phyloP scores from a whole-genome alignment of 2,888 invertebrate genomes.

The Caenorhabditis japonica region DNA sequence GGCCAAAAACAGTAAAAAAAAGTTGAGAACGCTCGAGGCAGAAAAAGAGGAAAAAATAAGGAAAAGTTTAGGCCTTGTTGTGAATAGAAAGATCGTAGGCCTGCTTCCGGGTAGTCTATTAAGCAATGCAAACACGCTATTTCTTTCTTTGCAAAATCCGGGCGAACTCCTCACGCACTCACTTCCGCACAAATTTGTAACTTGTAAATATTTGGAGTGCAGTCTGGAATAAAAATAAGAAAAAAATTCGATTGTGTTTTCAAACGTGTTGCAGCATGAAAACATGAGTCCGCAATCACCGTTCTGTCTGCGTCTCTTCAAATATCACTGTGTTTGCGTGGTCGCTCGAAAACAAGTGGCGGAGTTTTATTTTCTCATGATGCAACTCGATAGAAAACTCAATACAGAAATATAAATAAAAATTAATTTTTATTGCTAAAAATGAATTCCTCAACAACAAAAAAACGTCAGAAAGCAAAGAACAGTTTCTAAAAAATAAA shows the following conservation, averaged over 20 bases:
- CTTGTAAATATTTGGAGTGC: no score
- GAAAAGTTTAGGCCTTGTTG: conserved; percentile 23
- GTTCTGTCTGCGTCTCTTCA: no score
- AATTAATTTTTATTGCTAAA: no score
- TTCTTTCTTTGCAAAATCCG: conserved; percentile 20
- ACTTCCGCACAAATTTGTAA: conserved; percentile 9
- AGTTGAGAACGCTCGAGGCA: background rate
- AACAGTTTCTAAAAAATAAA: background rate
- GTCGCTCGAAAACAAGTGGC: no score
- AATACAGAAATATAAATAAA: no score
- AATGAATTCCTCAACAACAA: no score
- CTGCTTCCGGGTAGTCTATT: conserved; percentile 49
- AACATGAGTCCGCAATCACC: no score
- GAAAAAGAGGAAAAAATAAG: conserved; percentile 7
- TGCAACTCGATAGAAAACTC: no score
- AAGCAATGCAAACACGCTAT: conserved; percentile 52
- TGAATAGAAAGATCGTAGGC: conserved; percentile 29
- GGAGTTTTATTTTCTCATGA: no score
- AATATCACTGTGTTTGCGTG: no score
- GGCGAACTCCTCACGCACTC: conserved; percentile 32
- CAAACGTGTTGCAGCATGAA: no score
- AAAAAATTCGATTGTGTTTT: background rate
- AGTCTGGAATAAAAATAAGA: no score
- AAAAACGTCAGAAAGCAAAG: background rate
- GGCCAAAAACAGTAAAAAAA: background rate